Evolutionary conservation across 2,797 vertebrate genomes (phyloP), one percentile per base, ranked within the genome.

Genomic region (Carcharodon carcharias): DNA sequence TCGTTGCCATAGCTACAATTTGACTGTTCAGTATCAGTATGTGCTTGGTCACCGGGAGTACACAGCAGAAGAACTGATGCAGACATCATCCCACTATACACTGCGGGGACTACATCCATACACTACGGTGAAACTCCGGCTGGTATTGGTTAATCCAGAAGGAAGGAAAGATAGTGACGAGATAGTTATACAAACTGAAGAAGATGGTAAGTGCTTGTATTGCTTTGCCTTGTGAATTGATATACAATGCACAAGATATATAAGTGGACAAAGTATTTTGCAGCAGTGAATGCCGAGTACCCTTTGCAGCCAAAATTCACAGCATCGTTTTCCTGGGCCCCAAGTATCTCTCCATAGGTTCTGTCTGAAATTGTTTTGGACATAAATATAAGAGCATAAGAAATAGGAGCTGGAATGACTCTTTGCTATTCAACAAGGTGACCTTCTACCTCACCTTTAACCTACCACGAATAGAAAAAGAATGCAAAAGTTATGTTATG

Each of bases 1-100:
- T 0, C 99, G 99, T 96, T 99, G 99, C 97, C 99, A 99, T 97
- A 99, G 99, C 98, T 99, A 99, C 97, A 99, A 99, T 96, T 98
- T 99, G 97, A 99, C 99, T 0, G 99, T 99, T 73, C 99, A 99
- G 97, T 99, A 99, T 98, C 98, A 99, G 97, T 99, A 99, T 0
- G 97, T 98, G 82, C 99, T 99, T 97, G 99, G 99, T 97, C 99
- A 99, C 97, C 99, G 99, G 96, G 98, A 99, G 97, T 99, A 99
- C 1, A 98, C 98, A 2, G 98, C 98, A 0, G 99, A 99, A 96
- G 99, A 99, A 97, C 96, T 99, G 97, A 99, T 99, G 97, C 98
- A 98, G 93, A 99, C 99, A 0, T 99, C 99, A 0, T 99, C 99
- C 16, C 99, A 99, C 96, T 99, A 99, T 97, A 99, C 98, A 11